phyloP scores from a whole-genome alignment of 2,113 vertebrate species.

The Prionailurus bengalensis region DNA sequence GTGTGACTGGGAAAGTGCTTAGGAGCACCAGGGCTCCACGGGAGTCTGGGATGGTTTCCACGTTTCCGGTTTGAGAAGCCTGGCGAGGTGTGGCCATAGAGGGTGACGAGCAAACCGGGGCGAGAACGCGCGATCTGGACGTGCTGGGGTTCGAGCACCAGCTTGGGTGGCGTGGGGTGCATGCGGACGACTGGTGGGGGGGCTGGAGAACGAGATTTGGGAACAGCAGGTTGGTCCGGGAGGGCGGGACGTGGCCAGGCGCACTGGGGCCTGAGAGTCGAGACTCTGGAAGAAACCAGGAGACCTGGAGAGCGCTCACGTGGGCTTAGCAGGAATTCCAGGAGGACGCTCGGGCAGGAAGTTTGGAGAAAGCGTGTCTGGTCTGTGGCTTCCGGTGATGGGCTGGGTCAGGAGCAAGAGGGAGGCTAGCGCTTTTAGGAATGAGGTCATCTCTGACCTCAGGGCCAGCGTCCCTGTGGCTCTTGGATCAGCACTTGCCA shows the following conservation, averaged over 20 bases:
- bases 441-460: neutral
- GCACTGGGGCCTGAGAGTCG: rapidly evolving
- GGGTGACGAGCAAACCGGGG: rapidly evolving
- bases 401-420: neutral
- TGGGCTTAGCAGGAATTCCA: neutral
- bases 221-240: rapidly evolving
- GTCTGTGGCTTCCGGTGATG: rapidly evolving
- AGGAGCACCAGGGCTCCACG: rapidly evolving
- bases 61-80: neutral
- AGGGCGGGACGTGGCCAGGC: neutral
- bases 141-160: rapidly evolving
- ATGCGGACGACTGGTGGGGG: rapidly evolving
- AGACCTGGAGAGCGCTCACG: neutral
- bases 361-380: neutral
- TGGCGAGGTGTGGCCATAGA: no score
- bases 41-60: rapidly evolving
- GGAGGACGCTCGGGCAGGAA: neutral
- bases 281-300: neutral
- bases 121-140: rapidly evolving
- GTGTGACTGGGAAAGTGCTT: rapidly evolving
- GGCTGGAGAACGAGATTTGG: neutral
- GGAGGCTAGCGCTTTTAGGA: neutral
- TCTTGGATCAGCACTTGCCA: rapidly evolving
- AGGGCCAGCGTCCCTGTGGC: neutral
- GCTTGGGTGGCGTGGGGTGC: rapidly evolving